A percentile compares a stretch with the other conserved stretches of the same genome.
phyloP scores from a whole-genome alignment of 2,113 vertebrate species.

The Chionis minor region DNA sequence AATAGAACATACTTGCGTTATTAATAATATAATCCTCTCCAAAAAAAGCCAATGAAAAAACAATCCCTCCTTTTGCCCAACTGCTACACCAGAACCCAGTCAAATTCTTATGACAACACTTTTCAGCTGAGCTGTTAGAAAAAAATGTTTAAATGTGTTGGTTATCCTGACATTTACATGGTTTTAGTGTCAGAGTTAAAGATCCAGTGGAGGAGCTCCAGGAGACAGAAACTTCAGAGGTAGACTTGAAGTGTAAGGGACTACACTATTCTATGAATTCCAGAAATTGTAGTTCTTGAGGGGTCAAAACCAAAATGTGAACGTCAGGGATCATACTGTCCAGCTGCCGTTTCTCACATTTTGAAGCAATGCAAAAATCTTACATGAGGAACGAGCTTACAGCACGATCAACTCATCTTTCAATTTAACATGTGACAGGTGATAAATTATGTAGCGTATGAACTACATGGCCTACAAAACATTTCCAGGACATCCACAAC shows the following conservation, averaged over 20 bases:
- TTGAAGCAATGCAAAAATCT: conserved; percentile 37
- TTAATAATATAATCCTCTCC: background rate
- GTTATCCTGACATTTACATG: background rate
- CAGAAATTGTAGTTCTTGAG: background rate
- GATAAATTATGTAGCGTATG: background rate
- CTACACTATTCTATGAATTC: conserved; percentile 7
- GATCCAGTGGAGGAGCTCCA: background rate
- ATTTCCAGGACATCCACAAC: background rate
- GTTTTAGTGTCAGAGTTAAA: background rate
- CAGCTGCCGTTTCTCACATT: conserved; percentile 23
- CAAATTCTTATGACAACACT: background rate
- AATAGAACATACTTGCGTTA: conserved; percentile 7
- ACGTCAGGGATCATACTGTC: conserved; percentile 2
- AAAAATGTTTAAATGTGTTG: background rate
- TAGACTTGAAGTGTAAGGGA: background rate
- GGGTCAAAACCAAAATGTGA: background rate
- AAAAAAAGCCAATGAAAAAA: background rate
- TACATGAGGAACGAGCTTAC: background rate
- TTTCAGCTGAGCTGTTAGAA: background rate
- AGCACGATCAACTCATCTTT: background rate
- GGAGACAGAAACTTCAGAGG: background rate
- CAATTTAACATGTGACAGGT: background rate
- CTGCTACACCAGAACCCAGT: background rate
- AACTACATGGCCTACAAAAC: background rate
- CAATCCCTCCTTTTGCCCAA: background rate